Percentiles rank a stretch among this genome's conserved stretches.
Evolutionary conservation across 2,888 invertebrate genomes (phyloP).

Genomic region (Cheilosia variabilis): DNA sequence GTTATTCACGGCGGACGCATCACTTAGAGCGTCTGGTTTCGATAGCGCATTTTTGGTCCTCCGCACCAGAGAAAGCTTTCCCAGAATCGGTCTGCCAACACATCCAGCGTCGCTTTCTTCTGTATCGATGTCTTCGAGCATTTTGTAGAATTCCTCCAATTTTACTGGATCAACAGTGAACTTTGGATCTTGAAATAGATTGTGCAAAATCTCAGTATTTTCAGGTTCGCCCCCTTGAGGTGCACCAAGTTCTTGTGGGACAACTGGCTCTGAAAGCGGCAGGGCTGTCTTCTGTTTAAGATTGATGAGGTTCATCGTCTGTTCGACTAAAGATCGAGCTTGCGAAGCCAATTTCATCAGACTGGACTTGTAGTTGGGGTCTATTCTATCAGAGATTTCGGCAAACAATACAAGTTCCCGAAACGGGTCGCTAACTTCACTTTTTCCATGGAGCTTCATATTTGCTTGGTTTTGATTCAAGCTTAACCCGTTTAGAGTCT

Average conservation of each 20-base stretch:
- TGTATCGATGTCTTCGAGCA: conserved; percentile 83
- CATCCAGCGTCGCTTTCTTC: conserved; percentile 82
- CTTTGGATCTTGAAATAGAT: conserved; percentile 82
- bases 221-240: conserved; percentile 25
- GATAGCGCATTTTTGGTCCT: conserved; percentile 87
- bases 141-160: conserved; percentile 82
- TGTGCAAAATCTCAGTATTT: conserved; percentile 69
- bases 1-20: background rate
- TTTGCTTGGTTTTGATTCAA: conserved; percentile 88
- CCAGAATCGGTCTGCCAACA: conserved; percentile 87
- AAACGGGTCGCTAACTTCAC: conserved; percentile 85
- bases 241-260: conserved; percentile 19
- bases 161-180: conserved; percentile 83
- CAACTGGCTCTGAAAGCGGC: conserved; percentile 21
- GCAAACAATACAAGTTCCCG: conserved; percentile 87
- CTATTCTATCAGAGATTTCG: conserved; percentile 81
- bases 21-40: conserved; percentile 77
- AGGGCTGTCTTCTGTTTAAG: conserved; percentile 33
- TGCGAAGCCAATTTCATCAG: conserved; percentile 86
- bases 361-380: conserved; percentile 83
- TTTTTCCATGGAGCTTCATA: conserved; percentile 60
- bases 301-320: conserved; percentile 80
- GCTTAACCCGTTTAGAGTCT: conserved; percentile 92
- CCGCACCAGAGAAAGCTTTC: conserved; percentile 87
- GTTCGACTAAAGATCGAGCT: conserved; percentile 86